Conservation (phyloP, 2,888 invertebrate species). For the Thera obeliscata region DNA sequence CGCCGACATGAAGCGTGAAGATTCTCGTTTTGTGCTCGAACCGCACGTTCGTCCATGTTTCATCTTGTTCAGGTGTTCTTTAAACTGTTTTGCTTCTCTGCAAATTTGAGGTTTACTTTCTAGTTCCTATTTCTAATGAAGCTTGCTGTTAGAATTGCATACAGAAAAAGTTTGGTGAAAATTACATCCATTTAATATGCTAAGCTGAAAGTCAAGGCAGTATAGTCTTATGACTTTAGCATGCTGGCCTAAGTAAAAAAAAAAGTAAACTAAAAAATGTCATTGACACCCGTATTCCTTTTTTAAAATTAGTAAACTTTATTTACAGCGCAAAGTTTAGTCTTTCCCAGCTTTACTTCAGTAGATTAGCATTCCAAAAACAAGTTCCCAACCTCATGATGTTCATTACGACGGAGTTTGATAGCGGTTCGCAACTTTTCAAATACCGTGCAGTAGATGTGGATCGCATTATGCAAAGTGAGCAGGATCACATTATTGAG, state of each 20-base stretch:
- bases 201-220: too few species aligned
- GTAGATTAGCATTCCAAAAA: slow-evolving; percentile 36
- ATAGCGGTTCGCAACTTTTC: slow-evolving; percentile 73
- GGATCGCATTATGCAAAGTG: slow-evolving; percentile 71
- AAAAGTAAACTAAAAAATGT: background rate
- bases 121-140: background rate
- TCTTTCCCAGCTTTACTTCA: slow-evolving; percentile 16
- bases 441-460: slow-evolving; percentile 53
- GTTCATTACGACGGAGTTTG: slow-evolving; percentile 39
- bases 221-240: too few species aligned
- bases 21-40: slow-evolving; percentile 46
- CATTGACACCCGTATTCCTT: background rate
- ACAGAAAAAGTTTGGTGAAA: too few species aligned
- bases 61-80: slow-evolving; percentile 40
- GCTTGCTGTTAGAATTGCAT: too few species aligned
- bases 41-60: slow-evolving; percentile 53
- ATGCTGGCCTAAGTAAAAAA: too few species aligned
- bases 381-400: slow-evolving; percentile 33
- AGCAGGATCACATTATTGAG: slow-evolving; percentile 65
- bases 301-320: background rate
- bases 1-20: slow-evolving; percentile 38
- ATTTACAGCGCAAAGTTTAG: slow-evolving; percentile 3
- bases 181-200: too few species aligned
- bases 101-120: slow-evolving; percentile 2
- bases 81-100: slow-evolving; percentile 33